Evolutionary conservation across 2,797 vertebrate species (phyloP).

Genomic region (Sebastiscus albofasciatus): DNA sequence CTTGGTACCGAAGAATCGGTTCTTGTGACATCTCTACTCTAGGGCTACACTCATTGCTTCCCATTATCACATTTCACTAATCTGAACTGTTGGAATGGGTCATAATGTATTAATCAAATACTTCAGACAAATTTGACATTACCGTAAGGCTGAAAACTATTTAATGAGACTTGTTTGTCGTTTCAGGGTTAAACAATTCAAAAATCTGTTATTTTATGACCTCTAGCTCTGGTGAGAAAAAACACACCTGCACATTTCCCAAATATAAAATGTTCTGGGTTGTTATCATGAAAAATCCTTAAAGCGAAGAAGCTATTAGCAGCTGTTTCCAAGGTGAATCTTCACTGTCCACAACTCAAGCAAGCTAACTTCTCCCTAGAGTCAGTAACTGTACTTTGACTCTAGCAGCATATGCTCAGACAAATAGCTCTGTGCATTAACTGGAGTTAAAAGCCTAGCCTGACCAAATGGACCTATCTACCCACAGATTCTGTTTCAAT

Average conservation of each 20-base stretch:
- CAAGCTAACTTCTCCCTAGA: conserved; percentile 1
- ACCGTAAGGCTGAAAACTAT: neutral
- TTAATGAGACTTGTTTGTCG: neutral
- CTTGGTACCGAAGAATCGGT: no score
- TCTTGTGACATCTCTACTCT: neutral
- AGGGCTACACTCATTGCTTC: conserved; percentile 16
- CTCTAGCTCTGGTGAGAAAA: neutral
- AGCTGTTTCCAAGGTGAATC: conserved; percentile 2
- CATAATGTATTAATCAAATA: conserved; percentile 14
- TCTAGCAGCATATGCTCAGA: neutral
- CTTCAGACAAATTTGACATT: neutral
- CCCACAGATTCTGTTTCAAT: conserved; percentile 53
- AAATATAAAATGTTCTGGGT: neutral
- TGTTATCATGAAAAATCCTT: neutral
- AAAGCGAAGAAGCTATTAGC: neutral
- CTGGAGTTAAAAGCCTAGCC: conserved; percentile 49
- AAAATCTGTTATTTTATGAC: neutral
- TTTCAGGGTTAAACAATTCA: neutral
- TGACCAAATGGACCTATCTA: conserved; percentile 59
- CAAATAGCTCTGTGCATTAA: conserved; percentile 46
- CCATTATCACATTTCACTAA: conserved; percentile 41
- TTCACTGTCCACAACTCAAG: conserved; percentile 4
- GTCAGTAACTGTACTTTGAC: conserved; percentile 10
- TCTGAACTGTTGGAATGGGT: neutral
- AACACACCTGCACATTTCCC: neutral